Evolutionary conservation across 2,888 invertebrate species (phyloP).

Genomic region (Phrixothrix hirtus): DNA sequence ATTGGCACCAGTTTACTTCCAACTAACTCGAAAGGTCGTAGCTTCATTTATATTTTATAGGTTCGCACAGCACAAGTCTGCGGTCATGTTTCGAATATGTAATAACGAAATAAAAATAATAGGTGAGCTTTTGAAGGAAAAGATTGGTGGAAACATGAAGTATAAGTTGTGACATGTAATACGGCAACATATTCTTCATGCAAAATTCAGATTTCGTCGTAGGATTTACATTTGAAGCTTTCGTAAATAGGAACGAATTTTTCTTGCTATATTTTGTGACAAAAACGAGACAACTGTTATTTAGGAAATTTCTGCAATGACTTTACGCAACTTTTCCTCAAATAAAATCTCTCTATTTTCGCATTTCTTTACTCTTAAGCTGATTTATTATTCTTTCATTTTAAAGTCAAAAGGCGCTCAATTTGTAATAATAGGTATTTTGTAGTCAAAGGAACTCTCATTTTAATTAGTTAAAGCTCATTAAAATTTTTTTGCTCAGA

Average conservation of each 20-base stretch:
- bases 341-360: not conserved
- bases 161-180: slow-evolving; percentile 20
- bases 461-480: no score
- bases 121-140: slow-evolving; percentile 17
- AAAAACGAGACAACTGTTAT: slow-evolving; percentile 2
- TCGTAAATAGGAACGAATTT: slow-evolving; percentile 17
- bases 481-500: no score
- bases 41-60: slow-evolving; percentile 21
- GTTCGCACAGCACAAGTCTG: slow-evolving; percentile 13
- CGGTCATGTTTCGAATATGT: slow-evolving; percentile 17
- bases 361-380: no score
- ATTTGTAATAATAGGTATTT: no score
- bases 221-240: slow-evolving; percentile 23
- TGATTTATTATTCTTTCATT: no score
- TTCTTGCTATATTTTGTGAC: not conserved
- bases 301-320: not conserved
- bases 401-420: no score
- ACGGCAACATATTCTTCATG: slow-evolving; percentile 17
- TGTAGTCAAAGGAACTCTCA: no score
- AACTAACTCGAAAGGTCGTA: slow-evolving; percentile 15
- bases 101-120: slow-evolving; percentile 22
- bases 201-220: slow-evolving; percentile 27
- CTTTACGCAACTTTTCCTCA: no score
- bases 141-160: slow-evolving; percentile 21
- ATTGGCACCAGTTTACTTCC: slow-evolving; percentile 17